A percentile compares a stretch with the other conserved stretches of the same genome.
These are phyloP conservation scores for Setophaga petechia DNA, from an alignment of 2,113 vertebrate species.

Conservation along the genomic window DNA sequence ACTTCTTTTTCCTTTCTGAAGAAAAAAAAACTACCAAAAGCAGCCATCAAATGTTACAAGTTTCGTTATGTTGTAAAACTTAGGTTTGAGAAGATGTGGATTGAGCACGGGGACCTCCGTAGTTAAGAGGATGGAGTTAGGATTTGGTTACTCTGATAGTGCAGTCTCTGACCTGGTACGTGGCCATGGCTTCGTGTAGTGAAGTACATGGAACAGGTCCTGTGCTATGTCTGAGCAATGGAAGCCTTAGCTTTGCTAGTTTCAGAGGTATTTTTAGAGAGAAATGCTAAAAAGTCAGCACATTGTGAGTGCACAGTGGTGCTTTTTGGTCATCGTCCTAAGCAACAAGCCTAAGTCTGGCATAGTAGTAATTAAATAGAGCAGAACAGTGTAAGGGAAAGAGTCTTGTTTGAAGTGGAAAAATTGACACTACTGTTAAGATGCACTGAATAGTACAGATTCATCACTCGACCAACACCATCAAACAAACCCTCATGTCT, in stretches of 20 bases:
- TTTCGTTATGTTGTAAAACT: neutral
- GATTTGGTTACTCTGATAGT: constrained; percentile 33
- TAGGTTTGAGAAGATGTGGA: neutral
- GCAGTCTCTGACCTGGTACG: neutral
- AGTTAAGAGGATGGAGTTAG: constrained; percentile 21
- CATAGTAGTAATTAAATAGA: constrained; percentile 78
- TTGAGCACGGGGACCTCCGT: neutral
- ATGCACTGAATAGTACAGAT: constrained; percentile 61
- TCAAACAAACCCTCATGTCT: constrained; percentile 68
- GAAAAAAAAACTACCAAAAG: neutral
- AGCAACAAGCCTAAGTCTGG: constrained; percentile 64
- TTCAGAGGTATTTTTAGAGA: constrained; percentile 52
- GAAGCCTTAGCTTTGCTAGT: constrained; percentile 60
- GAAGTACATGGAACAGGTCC: constrained; percentile 17
- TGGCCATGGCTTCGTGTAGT: neutral
- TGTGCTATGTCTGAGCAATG: constrained; percentile 10
- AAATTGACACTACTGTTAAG: constrained; percentile 72
- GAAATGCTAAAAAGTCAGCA: constrained; percentile 45
- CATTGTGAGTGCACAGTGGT: neutral
- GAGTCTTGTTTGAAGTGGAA: constrained; percentile 74
- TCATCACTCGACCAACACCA: constrained; percentile 61
- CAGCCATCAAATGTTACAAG: neutral
- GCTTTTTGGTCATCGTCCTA: constrained; percentile 55
- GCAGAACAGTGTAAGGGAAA: constrained; percentile 64
- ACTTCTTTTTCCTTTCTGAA: neutral